These are phyloP conservation scores for Lithophane socia DNA, from an alignment of 2,888 invertebrate species.

Conservation along the genomic window DNA sequence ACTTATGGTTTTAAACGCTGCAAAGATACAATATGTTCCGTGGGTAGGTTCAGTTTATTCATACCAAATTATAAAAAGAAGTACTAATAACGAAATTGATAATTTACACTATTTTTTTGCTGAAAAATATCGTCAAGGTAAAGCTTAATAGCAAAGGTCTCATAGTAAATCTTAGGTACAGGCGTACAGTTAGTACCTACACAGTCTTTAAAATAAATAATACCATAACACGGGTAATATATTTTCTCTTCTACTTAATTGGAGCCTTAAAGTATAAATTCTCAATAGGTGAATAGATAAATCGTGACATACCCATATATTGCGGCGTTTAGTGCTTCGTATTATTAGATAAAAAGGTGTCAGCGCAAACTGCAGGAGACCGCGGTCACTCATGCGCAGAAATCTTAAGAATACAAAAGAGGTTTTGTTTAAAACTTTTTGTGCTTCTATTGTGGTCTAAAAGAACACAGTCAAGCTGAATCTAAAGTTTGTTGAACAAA, in stretches of 20 bases:
- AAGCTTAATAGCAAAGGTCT: constrained; percentile 1
- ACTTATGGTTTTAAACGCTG: background rate
- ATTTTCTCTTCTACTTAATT: constrained; percentile 64
- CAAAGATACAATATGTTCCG: background rate
- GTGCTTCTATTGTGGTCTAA: background rate
- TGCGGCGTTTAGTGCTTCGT: constrained; percentile 67
- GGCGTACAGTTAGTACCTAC: constrained; percentile 2
- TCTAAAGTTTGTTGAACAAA: constrained; percentile 7
- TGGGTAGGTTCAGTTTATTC: background rate
- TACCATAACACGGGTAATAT: constrained; percentile 62
- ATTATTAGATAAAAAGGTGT: constrained; percentile 66
- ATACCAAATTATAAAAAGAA: background rate
- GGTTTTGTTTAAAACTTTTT: constrained; percentile 8
- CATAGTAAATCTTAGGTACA: constrained; percentile 21
- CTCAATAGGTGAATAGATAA: constrained; percentile 69
- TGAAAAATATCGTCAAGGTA: background rate
- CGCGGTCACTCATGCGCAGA: constrained; percentile 52
- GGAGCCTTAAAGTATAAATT: constrained; percentile 64
- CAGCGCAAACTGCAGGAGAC: constrained; percentile 58
- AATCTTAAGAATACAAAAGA: constrained; percentile 16
- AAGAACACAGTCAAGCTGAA: background rate
- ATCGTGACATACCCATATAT: constrained; percentile 74
- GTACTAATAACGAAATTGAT: too few species aligned
- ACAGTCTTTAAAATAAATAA: constrained; percentile 66
- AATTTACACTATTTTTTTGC: background rate